phyloP scores from a whole-genome alignment of 2,113 vertebrate genomes.

The Aix galericulata region DNA sequence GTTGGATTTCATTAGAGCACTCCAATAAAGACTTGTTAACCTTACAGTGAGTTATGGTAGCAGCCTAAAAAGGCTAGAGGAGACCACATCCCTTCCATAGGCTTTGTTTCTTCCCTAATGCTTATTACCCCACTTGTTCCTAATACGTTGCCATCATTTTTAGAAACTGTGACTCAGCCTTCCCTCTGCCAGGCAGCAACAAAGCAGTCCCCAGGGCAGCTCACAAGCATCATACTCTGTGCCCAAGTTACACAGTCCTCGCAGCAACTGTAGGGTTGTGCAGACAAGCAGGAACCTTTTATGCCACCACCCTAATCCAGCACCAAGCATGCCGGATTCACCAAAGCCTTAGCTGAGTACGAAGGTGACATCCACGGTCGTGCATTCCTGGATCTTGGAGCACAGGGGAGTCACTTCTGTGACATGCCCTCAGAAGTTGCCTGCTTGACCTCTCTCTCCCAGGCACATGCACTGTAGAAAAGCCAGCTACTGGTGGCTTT shows the following conservation, averaged over 20 bases:
- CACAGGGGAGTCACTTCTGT: fast-evolving
- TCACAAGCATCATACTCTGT: fast-evolving
- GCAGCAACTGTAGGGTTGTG: fast-evolving
- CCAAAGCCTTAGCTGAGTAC: background rate
- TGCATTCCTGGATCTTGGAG: background rate
- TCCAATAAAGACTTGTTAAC: background rate
- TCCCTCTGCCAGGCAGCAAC: background rate
- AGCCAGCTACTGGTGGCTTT: background rate
- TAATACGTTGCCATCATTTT: background rate
- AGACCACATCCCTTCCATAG: background rate
- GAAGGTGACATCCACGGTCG: fast-evolving
- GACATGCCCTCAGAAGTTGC: background rate
- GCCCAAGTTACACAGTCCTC: background rate
- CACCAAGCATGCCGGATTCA: fast-evolving
- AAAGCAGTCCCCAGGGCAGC: background rate
- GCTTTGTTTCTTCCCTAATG: background rate
- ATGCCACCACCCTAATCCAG: background rate
- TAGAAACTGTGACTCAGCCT: background rate
- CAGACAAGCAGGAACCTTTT: background rate
- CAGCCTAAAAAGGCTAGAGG: background rate
- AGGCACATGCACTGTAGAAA: fast-evolving
- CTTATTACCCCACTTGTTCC: background rate
- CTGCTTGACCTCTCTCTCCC: background rate
- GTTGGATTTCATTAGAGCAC: background rate
- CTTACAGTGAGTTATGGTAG: background rate